Evolutionary conservation across 2,113 vertebrate genomes (phyloP).

Genomic region (Formicarius rufipectus): DNA sequence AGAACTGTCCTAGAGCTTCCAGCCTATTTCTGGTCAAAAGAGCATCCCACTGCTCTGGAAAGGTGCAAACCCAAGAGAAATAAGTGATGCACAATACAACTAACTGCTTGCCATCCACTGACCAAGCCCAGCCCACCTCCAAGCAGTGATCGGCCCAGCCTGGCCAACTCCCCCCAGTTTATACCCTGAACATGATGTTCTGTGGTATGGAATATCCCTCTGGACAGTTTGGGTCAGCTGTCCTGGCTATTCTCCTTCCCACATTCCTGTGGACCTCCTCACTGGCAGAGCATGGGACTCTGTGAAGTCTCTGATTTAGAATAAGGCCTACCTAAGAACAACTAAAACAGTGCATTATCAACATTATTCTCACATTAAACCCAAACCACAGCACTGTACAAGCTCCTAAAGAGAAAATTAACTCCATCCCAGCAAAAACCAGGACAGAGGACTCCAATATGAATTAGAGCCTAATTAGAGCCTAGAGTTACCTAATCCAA

Average conservation of each 20-base stretch:
- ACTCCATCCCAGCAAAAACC: background rate
- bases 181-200: background rate
- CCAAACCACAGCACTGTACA: background rate
- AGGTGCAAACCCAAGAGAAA: background rate
- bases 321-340: background rate
- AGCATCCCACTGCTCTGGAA: background rate
- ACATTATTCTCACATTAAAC: background rate
- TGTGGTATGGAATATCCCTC: background rate
- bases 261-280: background rate
- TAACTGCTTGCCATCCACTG: background rate
- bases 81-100: background rate
- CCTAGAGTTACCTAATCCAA: background rate
- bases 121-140: accelerated
- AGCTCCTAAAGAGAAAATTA: background rate
- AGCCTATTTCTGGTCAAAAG: background rate
- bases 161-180: background rate
- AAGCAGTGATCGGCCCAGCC: background rate
- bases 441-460: background rate
- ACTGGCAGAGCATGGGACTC: background rate
- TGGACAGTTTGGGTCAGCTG: background rate
- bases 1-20: background rate
- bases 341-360: background rate
- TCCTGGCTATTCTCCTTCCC: background rate
- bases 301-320: background rate
- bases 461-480: background rate